A percentile compares a stretch with the other conserved stretches of the same genome.
phyloP scores from a whole-genome alignment of 2,888 invertebrate genomes.

The Morinoia aosen region DNA sequence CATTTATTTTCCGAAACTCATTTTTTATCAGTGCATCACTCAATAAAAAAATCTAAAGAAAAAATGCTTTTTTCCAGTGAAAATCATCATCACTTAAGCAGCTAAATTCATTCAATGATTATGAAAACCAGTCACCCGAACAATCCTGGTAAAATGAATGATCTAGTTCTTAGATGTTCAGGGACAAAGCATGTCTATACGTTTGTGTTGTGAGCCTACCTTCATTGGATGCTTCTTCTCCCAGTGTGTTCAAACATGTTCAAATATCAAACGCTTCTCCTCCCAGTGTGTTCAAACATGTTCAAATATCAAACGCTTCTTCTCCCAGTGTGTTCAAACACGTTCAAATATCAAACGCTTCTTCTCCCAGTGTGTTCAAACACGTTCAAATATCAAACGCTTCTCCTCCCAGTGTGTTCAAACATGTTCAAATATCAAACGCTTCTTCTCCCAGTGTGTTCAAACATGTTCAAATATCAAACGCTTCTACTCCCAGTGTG shows the following conservation, averaged over 20 bases:
- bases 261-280: too few relatives aligned
- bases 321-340: too few relatives aligned
- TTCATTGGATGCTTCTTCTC: background rate
- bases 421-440: too few relatives aligned
- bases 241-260: background rate
- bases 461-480: too few relatives aligned
- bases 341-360: too few relatives aligned
- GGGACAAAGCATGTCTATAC: background rate
- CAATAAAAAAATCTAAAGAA: background rate
- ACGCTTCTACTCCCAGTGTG: too few relatives aligned
- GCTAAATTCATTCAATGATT: background rate
- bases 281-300: too few relatives aligned
- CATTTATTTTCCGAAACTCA: background rate
- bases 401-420: too few relatives aligned
- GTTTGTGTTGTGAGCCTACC: background rate
- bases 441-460: too few relatives aligned
- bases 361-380: too few relatives aligned
- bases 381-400: too few relatives aligned
- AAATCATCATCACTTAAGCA: background rate
- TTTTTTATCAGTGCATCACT: background rate
- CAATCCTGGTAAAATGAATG: conserved; percentile 9
- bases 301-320: too few relatives aligned
- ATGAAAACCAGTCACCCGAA: background rate
- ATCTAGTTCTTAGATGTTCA: background rate
- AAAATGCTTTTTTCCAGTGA: background rate